Evolutionary conservation across 2,113 vertebrate species (phyloP).

Genomic region (Odocoileus hemionus): DNA sequence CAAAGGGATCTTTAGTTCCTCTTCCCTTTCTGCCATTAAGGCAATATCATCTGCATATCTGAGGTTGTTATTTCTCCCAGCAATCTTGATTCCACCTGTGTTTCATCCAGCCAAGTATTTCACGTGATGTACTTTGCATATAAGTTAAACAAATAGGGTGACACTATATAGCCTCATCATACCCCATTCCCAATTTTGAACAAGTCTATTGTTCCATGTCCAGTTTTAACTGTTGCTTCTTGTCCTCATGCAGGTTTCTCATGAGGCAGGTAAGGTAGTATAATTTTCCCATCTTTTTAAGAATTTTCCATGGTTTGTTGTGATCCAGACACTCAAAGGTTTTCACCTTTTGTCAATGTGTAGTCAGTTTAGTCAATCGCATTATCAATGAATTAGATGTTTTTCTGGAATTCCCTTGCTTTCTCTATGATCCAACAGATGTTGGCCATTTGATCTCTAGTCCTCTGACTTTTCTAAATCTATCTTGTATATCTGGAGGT

Average conservation of each 20-base stretch:
- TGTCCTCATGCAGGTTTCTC: background rate
- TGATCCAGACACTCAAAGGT: background rate
- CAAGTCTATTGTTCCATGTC: background rate
- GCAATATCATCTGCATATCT: background rate
- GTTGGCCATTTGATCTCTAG: background rate
- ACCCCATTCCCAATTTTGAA: background rate
- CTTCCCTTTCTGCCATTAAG: background rate
- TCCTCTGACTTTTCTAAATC: background rate
- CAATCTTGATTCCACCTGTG: background rate
- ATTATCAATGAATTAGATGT: background rate
- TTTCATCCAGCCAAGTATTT: background rate
- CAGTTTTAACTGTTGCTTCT: background rate
- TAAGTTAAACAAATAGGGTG: background rate
- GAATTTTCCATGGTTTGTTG: background rate
- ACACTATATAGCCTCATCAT: background rate
- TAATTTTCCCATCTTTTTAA: background rate
- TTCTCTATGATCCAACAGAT: background rate
- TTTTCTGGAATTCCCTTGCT: background rate
- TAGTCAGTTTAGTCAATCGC: background rate
- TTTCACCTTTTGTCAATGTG: background rate
- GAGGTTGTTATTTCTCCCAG: background rate
- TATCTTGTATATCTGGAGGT: background rate
- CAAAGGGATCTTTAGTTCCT: background rate
- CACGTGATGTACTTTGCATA: background rate
- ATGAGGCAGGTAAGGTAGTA: no score